Conservation (phyloP, 1,140 invertebrate species). For the Trachymyrmex septentrionalis region DNA sequence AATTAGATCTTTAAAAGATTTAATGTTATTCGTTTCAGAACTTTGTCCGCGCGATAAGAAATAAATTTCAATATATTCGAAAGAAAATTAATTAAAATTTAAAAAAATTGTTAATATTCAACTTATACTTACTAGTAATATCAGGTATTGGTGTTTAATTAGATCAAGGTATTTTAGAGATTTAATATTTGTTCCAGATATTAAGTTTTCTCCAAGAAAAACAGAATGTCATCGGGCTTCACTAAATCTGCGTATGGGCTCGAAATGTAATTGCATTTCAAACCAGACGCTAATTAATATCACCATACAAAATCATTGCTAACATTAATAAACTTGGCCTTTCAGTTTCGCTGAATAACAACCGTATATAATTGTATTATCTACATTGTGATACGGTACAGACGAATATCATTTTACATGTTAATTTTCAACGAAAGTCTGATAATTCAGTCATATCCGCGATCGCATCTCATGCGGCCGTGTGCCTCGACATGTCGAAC, state of each 20-base stretch:
- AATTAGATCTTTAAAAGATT: neutral
- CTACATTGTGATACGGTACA: neutral
- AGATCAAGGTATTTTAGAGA: neutral
- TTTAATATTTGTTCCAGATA: neutral
- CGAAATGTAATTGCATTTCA: conserved; percentile 41
- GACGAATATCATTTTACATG: conserved; percentile 27
- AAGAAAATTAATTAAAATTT: conserved; percentile 24
- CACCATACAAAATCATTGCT: neutral
- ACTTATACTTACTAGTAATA: neutral
- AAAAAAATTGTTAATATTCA: neutral
- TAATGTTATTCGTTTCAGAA: neutral
- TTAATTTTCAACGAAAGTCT: conserved; percentile 24
- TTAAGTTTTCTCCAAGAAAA: neutral
- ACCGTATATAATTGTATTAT: neutral
- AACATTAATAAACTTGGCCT: conserved; percentile 38
- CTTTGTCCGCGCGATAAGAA: neutral
- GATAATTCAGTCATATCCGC: neutral
- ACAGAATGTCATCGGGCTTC: neutral
- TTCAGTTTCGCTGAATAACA: conserved; percentile 30
- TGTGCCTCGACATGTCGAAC: conserved; percentile 2
- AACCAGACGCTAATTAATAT: conserved; percentile 38
- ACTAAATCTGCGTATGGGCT: neutral
- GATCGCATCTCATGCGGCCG: neutral
- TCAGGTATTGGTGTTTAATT: neutral
- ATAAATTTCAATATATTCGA: neutral